Conservation (phyloP, 2,113 vertebrate genomes). For the Cichladusa arquata region DNA sequence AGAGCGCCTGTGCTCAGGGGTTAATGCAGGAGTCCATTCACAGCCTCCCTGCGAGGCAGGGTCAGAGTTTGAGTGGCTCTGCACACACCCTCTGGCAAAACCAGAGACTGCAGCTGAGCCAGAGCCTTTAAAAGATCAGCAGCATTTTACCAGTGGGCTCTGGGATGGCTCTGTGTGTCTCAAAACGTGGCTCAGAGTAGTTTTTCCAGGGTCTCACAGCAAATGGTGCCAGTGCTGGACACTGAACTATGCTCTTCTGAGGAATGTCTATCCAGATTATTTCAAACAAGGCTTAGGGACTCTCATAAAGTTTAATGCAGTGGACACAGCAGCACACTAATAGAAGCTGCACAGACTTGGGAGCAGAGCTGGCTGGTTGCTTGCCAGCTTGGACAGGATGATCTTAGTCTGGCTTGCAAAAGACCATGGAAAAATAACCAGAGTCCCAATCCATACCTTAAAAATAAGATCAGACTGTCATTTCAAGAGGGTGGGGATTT, state of each 20-base stretch:
- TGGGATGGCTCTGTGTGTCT: neutral
- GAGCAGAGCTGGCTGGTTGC: neutral
- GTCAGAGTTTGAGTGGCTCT: neutral
- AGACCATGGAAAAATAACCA: neutral
- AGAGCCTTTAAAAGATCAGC: neutral
- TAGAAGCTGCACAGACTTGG: neutral
- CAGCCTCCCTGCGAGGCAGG: neutral
- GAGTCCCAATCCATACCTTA: neutral
- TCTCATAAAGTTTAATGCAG: neutral
- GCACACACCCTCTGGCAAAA: neutral
- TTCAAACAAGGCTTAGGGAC: neutral
- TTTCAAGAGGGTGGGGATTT: neutral
- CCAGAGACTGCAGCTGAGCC: neutral
- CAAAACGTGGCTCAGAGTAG: neutral
- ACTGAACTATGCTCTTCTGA: neutral
- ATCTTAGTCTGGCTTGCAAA: neutral
- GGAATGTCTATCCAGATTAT: neutral
- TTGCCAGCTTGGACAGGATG: neutral
- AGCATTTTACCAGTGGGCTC: neutral
- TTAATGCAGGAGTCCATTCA: neutral
- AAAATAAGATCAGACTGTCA: neutral
- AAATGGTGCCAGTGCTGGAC: neutral
- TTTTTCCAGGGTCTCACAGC: neutral
- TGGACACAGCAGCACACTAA: neutral
- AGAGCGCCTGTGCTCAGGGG: neutral